Evolutionary conservation across 1,140 invertebrate genomes (phyloP), one percentile per base, ranked within the genome.

Genomic region (Carposina sasakii): DNA sequence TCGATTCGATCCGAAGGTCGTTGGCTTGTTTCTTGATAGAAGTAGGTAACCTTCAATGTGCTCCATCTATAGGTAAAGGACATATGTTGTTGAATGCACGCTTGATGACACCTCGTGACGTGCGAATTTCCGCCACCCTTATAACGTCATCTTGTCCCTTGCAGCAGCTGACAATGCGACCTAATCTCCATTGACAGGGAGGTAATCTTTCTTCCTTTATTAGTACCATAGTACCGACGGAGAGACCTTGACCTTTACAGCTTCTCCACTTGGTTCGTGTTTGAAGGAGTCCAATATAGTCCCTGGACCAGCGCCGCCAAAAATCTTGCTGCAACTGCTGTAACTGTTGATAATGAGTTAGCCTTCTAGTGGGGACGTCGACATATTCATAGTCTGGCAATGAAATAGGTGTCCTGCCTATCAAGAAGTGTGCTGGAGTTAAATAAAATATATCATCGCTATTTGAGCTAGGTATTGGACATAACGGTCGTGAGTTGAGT

Each of bases 391-490:
- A 20, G 9, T 39, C 36, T 20, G 36, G 36, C 9, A 39, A 15
- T 13, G 36, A 19, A 17, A 20, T 13, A 20, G 19, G 15, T 2
- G 15, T 19, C 19, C 15, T 37, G 20, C 34, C 34, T 37, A 37
- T 5, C 34, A 37, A 37, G 34, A 37, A 37, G n/a, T 37, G 34
- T 8, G 34, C 13, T 20, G 34, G 19, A 3, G 34, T 37, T n/a
- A 37, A n/a, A 37, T 19, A 20, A 17, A 37, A 37, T 6, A 33
- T 15, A 4, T 33, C 30, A 33, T 33, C 30, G 15, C 15, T 33
- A 33, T 33, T 33, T 33, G 30, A 33, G 30, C n/a, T 33, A 8
- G 30, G 30, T 33, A 33, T 33, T 33, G 30, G 37, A 10, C 24
- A 28, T 12, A 28, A 28, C 12, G 24, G 24, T 12, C 24, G 24